These are phyloP conservation scores for Oedothorax gibbosus DNA, from an alignment of 1,140 invertebrate species.

Conservation along the genomic window DNA sequence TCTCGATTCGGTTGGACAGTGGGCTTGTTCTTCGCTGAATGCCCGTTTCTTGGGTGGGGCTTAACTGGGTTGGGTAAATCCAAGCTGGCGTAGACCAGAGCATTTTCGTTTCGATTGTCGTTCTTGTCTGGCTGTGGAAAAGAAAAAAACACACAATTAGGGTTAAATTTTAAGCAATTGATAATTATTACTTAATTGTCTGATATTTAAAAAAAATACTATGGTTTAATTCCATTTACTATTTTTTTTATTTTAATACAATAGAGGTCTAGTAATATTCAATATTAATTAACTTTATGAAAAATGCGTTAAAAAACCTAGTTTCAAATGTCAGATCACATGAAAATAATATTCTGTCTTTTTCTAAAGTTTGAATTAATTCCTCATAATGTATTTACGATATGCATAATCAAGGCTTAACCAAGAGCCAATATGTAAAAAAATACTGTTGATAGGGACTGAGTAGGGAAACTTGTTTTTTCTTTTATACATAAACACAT, in stretches of 20 bases:
- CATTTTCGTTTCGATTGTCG: conserved; percentile 36
- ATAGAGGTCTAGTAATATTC: too few species aligned
- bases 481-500: neutral
- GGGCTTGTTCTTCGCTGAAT: conserved; percentile 8
- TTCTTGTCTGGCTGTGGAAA: conserved; percentile 32
- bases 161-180: too few species aligned
- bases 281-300: too few species aligned
- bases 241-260: too few species aligned
- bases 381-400: neutral
- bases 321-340: too few species aligned
- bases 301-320: too few species aligned
- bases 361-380: neutral
- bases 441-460: too few species aligned
- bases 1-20: conserved; percentile 27
- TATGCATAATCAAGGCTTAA: neutral
- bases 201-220: too few species aligned
- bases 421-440: too few species aligned
- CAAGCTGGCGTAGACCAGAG: conserved; percentile 52
- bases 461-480: neutral
- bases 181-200: too few species aligned
- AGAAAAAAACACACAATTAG: neutral
- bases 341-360: too few species aligned
- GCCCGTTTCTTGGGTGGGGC: conserved; percentile 33
- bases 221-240: too few species aligned
- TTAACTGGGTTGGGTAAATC: conserved; percentile 46